These are phyloP conservation scores for Python bivittatus DNA, from an alignment of 2,113 vertebrate species.

Conservation along the genomic window DNA sequence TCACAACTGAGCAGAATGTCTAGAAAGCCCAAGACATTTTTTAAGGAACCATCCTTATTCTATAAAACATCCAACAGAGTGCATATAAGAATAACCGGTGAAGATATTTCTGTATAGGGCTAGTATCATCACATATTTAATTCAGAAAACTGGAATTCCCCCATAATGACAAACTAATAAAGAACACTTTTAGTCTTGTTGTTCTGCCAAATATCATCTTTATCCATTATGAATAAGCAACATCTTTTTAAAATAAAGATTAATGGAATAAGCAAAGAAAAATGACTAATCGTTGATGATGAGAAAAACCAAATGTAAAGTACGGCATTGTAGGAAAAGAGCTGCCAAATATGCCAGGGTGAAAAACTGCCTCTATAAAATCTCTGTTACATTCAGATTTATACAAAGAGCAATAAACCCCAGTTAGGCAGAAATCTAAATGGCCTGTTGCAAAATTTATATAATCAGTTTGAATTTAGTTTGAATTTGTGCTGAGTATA, in stretches of 20 bases:
- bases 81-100: slow-evolving; percentile 57
- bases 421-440: slow-evolving; percentile 6
- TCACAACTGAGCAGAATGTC: not conserved
- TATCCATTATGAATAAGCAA: slow-evolving; percentile 63
- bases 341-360: slow-evolving; percentile 56
- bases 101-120: slow-evolving; percentile 58
- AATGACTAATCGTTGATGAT: slow-evolving; percentile 53
- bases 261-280: slow-evolving; percentile 66
- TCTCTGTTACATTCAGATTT: slow-evolving; percentile 59
- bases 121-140: slow-evolving; percentile 65
- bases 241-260: slow-evolving; percentile 73
- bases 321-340: slow-evolving; percentile 40
- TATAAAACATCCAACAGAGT: slow-evolving; percentile 44
- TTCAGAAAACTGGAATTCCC: slow-evolving; percentile 65
- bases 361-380: slow-evolving; percentile 48
- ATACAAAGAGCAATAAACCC: slow-evolving; percentile 56
- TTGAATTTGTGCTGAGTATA: not conserved
- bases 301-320: slow-evolving; percentile 58
- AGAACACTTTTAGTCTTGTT: slow-evolving; percentile 68
- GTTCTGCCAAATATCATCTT: slow-evolving; percentile 63
- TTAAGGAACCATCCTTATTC: slow-evolving; percentile 6
- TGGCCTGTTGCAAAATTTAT: not conserved
- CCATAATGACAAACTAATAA: slow-evolving; percentile 71
- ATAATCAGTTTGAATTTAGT: not conserved
- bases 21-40: not conserved